Base-by-base conservation (phyloP, 2,888 invertebrate species). In the Dolichomitus sp. region DNA sequence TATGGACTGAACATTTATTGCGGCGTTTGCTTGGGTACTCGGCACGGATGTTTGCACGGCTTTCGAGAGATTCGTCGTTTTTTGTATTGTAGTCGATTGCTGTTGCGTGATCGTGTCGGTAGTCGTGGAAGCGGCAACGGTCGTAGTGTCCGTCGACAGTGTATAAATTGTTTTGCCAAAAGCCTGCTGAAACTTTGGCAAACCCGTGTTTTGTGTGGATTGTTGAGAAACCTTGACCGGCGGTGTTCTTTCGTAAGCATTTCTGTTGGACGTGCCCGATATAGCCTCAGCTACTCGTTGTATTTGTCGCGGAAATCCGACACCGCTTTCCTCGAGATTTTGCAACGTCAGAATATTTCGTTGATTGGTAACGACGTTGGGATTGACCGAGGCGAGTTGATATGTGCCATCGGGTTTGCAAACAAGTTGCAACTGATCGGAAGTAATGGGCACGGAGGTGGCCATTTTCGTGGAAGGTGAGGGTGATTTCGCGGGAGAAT, bases 131-230 rank as follows among this genome's bases (percentile, higher is more conserved):
- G 87, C 84, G 5, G 88, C 86, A 33, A 86, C 87, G 40, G 89
- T 92, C 23, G 81, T 68, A 9, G 68, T 66, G 3, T 54, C 52
- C 45, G 74, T 78, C 19, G 81, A 61, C 0, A 91, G 81, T 0
- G 91, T 92, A 50, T 93, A 97, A 59, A 96, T 96, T 61, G 96
- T 95, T 93, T 97, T 97, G 0, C 97, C 97, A 91, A 97, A 97
- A 0, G 96, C 97, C 93, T 97, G 97, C 90, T 97, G 97, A 91
- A 97, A 97, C 93, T 97, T 97, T 3, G 97, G 97, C 80, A 97
- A 93, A 73, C 95, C 92, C 0, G 93, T 81, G 68, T 92, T 93
- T 30, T 90, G 92, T 0, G 86, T 86, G 1, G 89, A 72, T 23
- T 84, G 84, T 40, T 80, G 81, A 1, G 68, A 48, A 17, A 78